Base-by-base conservation (phyloP, 2,113 vertebrate genomes). In the Corythoichthys intestinalis region DNA sequence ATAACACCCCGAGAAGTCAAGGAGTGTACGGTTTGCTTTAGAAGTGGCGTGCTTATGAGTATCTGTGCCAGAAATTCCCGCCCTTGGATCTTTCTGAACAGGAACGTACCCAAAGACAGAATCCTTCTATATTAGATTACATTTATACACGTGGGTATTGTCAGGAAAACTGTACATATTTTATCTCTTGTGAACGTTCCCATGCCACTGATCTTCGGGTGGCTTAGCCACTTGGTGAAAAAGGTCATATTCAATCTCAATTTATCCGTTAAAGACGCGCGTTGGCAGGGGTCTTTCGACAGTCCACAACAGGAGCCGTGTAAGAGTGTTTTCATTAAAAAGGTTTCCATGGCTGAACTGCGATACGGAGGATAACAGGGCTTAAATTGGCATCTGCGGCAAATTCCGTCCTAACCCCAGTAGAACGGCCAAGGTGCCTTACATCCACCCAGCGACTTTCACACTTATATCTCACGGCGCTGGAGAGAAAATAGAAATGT, bases 361-460 rank as follows among this genome's bases (percentile, higher is more conserved):
- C 80, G 78, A 87, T 82, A 87, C 80, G 63, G 66, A 76, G 90
- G 90, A 92, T 91, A 89, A 92, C 75, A 73, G 66, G 85, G 90
- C 87, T 92, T 93, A 91, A 86, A 87, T 86, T 83, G 88, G 88
- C 87, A 91, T 91, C 89, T 86, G 85, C 84, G 74, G 84, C 74
- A 84, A 85, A 89, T 91, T 88, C 86, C 73, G 66, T 85, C 73
- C 67, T 88, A 91, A 91, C 89, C 84, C 84, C 77, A 58, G 74
- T 37, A 83, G 81, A 85, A 85, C 62, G 66, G 80, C 78, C 70
- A 67, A 84, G 83, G 85, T 86, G 87, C 86, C 86, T 82, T 76
- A 78, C 78, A 83, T 67, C 78, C 77, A 73, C 74, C 76, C 73
- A 82, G 86, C 50, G 78, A 87, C 86, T 92, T 88, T 85, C 84